Percentiles rank a stretch among this genome's conserved stretches.
Evolutionary conservation across 2,888 invertebrate species (phyloP).

Genomic region (Drosophila paucipuncta): DNA sequence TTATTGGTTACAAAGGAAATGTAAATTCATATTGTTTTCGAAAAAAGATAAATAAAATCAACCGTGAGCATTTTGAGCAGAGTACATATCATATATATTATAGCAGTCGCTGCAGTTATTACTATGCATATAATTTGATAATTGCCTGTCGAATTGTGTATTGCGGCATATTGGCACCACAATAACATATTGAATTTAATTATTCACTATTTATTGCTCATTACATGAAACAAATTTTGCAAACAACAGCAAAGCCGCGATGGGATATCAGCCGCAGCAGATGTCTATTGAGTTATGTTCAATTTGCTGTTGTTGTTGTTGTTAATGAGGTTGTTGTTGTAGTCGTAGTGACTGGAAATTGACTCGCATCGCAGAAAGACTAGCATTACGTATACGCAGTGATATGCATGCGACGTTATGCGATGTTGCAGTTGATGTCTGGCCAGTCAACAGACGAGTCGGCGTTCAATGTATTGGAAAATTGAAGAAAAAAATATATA

Average conservation of each 20-base stretch:
- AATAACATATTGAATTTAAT: conserved; percentile 68
- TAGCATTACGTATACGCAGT: conserved; percentile 65
- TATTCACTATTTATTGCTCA: conserved; percentile 67
- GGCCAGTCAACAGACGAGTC: conserved; percentile 23
- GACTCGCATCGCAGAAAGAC: conserved; percentile 52
- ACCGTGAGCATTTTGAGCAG: neutral
- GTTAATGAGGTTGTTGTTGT: conserved; percentile 5
- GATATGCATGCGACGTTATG: conserved; percentile 47
- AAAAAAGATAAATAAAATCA: neutral
- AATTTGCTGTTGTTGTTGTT: conserved; percentile 33
- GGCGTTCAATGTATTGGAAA: conserved; percentile 75
- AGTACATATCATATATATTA: neutral
- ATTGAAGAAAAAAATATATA: conserved; percentile 52
- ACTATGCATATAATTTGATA: conserved; percentile 18
- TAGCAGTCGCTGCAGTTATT: neutral
- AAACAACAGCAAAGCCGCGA: conserved; percentile 8
- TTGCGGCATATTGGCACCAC: conserved; percentile 25
- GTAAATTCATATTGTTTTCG: neutral
- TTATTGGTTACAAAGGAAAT: neutral
- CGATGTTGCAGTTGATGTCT: conserved; percentile 39
- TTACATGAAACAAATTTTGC: conserved; percentile 59
- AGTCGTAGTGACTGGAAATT: conserved; percentile 37
- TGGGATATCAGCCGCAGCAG: conserved; percentile 43
- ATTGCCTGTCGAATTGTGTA: conserved; percentile 29
- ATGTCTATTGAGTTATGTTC: conserved; percentile 27